Evolutionary conservation across 1,140 invertebrate species (phyloP).

Genomic region (Hycleus cichorii): DNA sequence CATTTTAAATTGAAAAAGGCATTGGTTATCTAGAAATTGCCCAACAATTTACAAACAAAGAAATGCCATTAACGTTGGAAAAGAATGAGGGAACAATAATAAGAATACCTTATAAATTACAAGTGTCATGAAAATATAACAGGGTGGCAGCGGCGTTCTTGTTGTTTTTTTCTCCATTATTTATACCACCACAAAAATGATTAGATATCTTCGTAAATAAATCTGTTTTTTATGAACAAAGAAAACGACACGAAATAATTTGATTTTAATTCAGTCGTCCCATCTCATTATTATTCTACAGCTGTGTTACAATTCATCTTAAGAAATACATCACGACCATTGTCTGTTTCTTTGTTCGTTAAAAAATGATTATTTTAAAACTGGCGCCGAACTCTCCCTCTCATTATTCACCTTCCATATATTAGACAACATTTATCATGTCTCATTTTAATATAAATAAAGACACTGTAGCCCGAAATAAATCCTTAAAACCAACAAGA

Average conservation of each 20-base stretch:
- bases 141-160: neutral
- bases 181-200: conserved; percentile 11
- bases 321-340: no score
- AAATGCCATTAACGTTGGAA: conserved; percentile 11
- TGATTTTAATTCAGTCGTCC: conserved; percentile 12
- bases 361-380: no score
- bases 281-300: no score
- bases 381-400: no score
- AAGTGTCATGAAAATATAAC: conserved; percentile 9
- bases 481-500: no score
- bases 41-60: conserved; percentile 15
- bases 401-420: no score
- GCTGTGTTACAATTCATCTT: no score
- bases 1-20: conserved; percentile 14
- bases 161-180: conserved; percentile 1
- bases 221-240: conserved; percentile 11
- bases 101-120: conserved; percentile 15
- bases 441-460: no score
- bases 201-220: conserved; percentile 13
- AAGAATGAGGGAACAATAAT: conserved; percentile 12
- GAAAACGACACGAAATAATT: conserved; percentile 1
- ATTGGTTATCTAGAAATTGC: conserved; percentile 15
- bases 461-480: no score
- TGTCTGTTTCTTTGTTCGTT: no score
- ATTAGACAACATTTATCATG: no score